Evolutionary conservation across 2,888 invertebrate genomes (phyloP).

Genomic region (Candidula unifasciata): DNA sequence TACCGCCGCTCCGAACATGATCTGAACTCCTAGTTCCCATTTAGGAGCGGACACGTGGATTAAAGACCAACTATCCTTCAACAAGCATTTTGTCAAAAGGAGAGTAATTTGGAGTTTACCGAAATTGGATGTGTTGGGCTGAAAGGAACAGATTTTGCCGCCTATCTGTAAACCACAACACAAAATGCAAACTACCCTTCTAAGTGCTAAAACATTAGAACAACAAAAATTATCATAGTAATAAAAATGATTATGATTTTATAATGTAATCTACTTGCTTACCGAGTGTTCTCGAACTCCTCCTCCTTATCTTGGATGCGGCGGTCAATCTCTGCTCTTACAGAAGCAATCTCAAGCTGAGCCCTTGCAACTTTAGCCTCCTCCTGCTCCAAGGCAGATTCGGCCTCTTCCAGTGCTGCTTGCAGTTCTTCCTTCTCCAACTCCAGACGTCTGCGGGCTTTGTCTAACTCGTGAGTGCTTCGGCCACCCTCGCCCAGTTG

Average conservation of each 20-base stretch:
- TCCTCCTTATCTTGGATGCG: constrained; percentile 99
- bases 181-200: too few relatives aligned
- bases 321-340: constrained; percentile 99
- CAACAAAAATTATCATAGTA: too few relatives aligned
- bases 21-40: too few relatives aligned
- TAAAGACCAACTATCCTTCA: too few relatives aligned
- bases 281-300: constrained; percentile 98
- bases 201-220: too few relatives aligned
- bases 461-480: constrained; percentile 99
- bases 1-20: too few relatives aligned
- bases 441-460: constrained; percentile 98
- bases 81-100: too few relatives aligned
- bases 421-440: constrained; percentile 99
- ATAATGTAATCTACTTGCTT: constrained; percentile 43
- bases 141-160: too few relatives aligned
- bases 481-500: constrained; percentile 99
- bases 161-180: too few relatives aligned
- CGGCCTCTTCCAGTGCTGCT: constrained; percentile 98
- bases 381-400: constrained; percentile 99
- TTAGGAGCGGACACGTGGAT: too few relatives aligned
- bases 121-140: too few relatives aligned
- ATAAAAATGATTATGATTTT: background rate
- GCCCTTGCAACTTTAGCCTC: constrained; percentile 95
- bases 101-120: too few relatives aligned
- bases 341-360: constrained; percentile 98